Percentiles rank a stretch among this genome's conserved stretches.
Evolutionary conservation across 2,888 invertebrate genomes (phyloP).

Genomic region (Agrotis exclamationis): DNA sequence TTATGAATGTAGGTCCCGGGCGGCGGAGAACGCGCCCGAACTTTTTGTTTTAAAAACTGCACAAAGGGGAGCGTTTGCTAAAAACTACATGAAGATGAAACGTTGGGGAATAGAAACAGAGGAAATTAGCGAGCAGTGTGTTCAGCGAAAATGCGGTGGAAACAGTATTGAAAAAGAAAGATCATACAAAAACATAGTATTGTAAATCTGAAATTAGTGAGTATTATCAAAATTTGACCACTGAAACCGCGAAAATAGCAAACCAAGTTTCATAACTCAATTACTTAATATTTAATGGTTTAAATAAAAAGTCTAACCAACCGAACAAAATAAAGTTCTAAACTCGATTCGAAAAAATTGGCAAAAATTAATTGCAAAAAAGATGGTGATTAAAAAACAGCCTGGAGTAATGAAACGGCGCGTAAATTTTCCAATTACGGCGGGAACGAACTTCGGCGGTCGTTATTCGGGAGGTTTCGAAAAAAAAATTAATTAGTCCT

Average conservation of each 20-base stretch:
- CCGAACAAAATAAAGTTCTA: slow-evolving; percentile 37
- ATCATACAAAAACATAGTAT: too few relatives aligned
- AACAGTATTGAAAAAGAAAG: neutral
- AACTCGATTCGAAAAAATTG: slow-evolving; percentile 55
- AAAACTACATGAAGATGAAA: slow-evolving; percentile 37
- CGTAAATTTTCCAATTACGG: slow-evolving; percentile 86
- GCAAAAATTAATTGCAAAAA: slow-evolving; percentile 67
- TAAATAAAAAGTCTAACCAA: neutral
- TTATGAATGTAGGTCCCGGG: slow-evolving; percentile 75
- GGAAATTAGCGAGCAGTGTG: neutral
- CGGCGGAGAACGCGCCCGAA: slow-evolving; percentile 33
- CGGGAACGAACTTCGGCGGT: slow-evolving; percentile 76
- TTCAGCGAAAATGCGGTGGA: neutral
- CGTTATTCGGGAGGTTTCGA: slow-evolving; percentile 73
- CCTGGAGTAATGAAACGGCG: slow-evolving; percentile 81
- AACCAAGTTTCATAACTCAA: slow-evolving; percentile 14
- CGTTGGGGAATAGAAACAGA: slow-evolving; percentile 2
- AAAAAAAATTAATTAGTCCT: slow-evolving; percentile 87
- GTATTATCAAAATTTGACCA: neutral
- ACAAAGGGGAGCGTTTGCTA: slow-evolving; percentile 46
- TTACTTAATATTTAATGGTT: slow-evolving; percentile 24
- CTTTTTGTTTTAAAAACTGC: slow-evolving; percentile 58
- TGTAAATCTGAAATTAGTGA: too few relatives aligned
- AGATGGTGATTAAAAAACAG: slow-evolving; percentile 80
- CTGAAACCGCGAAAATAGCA: neutral